Percentiles rank a stretch among this genome's conserved stretches.
Conservation (phyloP, 2,113 vertebrate species). For the Mellivora capensis region DNA sequence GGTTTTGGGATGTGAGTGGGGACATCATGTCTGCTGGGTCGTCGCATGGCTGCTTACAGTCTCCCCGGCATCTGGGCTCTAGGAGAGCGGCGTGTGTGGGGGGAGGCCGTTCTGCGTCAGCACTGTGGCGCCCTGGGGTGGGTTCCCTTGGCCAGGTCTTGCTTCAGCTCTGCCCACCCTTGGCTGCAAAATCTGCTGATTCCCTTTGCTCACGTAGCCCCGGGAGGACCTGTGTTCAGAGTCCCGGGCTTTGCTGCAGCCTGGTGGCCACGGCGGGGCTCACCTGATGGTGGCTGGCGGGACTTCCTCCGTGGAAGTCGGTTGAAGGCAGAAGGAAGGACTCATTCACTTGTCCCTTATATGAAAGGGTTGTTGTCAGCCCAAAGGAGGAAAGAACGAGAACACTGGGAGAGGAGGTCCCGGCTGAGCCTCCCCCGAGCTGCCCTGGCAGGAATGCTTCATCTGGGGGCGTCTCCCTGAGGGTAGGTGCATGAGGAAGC, state of each 20-base stretch:
- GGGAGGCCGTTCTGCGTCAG: not conserved
- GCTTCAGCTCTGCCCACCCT: not conserved
- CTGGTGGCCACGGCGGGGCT: not conserved
- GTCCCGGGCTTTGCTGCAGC: not conserved
- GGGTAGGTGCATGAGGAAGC: too few species aligned
- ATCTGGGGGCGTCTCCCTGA: too few species aligned
- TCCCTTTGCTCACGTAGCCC: not conserved
- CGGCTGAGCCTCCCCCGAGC: not conserved
- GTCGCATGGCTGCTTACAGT: not conserved
- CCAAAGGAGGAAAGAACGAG: rapidly evolving
- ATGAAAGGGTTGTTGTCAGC: not conserved
- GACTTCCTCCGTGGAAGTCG: too few species aligned
- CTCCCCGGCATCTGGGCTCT: rapidly evolving
- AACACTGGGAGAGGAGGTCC: not conserved
- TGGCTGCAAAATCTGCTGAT: not conserved
- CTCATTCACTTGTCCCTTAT: not conserved
- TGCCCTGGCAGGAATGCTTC: not conserved
- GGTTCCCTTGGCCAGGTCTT: not conserved
- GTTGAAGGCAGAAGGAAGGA: not conserved
- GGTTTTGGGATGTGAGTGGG: not conserved
- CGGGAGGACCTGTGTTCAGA: not conserved
- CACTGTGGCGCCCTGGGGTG: not conserved
- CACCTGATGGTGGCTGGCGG: not conserved
- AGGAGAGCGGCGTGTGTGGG: not conserved
- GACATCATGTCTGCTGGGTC: too few species aligned